These are phyloP conservation scores for Drosophila nr. medialis DNA, from an alignment of 2,888 invertebrate genomes.

Conservation along the genomic window DNA sequence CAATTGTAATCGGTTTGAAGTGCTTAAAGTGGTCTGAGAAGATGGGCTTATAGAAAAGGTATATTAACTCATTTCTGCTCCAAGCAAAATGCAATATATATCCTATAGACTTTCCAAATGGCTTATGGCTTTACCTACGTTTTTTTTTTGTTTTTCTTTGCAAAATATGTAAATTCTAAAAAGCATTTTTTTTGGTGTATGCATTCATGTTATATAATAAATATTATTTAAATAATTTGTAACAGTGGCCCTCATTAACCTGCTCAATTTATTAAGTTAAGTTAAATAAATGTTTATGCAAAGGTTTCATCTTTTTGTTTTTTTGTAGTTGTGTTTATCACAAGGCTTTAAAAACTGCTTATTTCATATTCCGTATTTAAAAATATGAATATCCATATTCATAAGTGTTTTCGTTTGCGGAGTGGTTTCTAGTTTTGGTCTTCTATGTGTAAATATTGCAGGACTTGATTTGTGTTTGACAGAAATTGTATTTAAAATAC, in stretches of 20 bases:
- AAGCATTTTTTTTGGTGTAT: slow-evolving; percentile 50
- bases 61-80: not conserved
- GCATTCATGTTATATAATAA: slow-evolving; percentile 47
- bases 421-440: slow-evolving; percentile 42
- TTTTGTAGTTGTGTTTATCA: slow-evolving; percentile 61
- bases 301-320: slow-evolving; percentile 40
- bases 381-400: slow-evolving; percentile 9
- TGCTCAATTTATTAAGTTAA: slow-evolving; percentile 57
- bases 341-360: slow-evolving; percentile 63
- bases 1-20: not conserved
- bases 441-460: slow-evolving; percentile 46
- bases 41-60: not conserved
- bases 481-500: slow-evolving; percentile 76
- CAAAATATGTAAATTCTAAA: slow-evolving; percentile 51
- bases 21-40: not conserved
- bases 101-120: not conserved
- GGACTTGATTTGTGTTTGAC: slow-evolving; percentile 33
- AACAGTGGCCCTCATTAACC: slow-evolving; percentile 76
- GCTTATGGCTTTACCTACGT: not conserved
- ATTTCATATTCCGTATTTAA: slow-evolving; percentile 23
- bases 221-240: slow-evolving; percentile 59
- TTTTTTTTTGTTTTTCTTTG: slow-evolving; percentile 12
- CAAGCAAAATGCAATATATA: not conserved
- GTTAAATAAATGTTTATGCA: slow-evolving; percentile 63
- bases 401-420: slow-evolving; percentile 15